Conservation (phyloP, 2,888 invertebrate species). For the Pyralis farinalis region DNA sequence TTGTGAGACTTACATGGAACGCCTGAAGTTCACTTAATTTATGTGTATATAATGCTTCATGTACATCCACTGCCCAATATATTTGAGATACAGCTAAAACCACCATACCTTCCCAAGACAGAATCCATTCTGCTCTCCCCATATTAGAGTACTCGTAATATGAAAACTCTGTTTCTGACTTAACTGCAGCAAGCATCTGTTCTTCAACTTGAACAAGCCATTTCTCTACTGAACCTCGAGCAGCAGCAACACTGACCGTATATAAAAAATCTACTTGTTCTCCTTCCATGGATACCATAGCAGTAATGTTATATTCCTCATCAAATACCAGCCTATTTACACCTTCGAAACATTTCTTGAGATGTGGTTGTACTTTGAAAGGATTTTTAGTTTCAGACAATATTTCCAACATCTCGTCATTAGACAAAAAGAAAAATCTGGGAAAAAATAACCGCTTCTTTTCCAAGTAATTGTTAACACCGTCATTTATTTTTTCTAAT, state of each 20-base stretch:
- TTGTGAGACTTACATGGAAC: slow-evolving; percentile 77
- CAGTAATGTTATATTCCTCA: slow-evolving; percentile 84
- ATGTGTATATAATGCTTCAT: slow-evolving; percentile 83
- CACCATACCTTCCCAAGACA: slow-evolving; percentile 91
- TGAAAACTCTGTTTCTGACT: slow-evolving; percentile 84
- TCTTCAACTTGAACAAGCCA: slow-evolving; percentile 92
- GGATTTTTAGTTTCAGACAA: slow-evolving; percentile 94
- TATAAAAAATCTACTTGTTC: slow-evolving; percentile 85
- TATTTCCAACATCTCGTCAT: slow-evolving; percentile 95
- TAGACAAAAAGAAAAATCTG: slow-evolving; percentile 94
- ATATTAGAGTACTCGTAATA: slow-evolving; percentile 82
- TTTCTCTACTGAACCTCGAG: slow-evolving; percentile 91
- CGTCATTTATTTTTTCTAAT: slow-evolving; percentile 90
- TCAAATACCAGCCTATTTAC: slow-evolving; percentile 89
- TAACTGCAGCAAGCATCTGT: slow-evolving; percentile 88
- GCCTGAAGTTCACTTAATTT: slow-evolving; percentile 77
- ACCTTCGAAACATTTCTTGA: slow-evolving; percentile 94
- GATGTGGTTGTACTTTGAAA: slow-evolving; percentile 89
- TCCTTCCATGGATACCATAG: slow-evolving; percentile 89
- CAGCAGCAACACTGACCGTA: slow-evolving; percentile 85
- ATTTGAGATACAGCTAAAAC: slow-evolving; percentile 90
- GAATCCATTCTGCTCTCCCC: slow-evolving; percentile 85
- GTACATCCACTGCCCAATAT: slow-evolving; percentile 91
- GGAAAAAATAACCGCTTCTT: slow-evolving; percentile 92
- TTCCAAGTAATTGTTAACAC: slow-evolving; percentile 91